Conservation (phyloP, 2,113 vertebrate genomes). For the Oriolus oriolus region DNA sequence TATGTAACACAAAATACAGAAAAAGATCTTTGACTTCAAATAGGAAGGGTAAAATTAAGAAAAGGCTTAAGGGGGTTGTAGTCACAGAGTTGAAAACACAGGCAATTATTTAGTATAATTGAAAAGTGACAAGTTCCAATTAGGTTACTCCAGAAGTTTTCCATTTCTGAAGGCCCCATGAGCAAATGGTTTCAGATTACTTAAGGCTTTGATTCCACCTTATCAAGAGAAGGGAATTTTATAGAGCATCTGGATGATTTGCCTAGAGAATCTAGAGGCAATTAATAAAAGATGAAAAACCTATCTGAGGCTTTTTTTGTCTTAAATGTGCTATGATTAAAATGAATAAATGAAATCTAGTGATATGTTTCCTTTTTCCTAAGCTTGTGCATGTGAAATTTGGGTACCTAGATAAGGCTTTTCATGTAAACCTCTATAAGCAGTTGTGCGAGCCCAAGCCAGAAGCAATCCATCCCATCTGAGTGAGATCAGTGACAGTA, state of each 20-base stretch:
- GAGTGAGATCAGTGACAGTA: background rate
- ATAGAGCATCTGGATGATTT: background rate
- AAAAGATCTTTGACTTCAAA: background rate
- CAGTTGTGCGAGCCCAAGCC: background rate
- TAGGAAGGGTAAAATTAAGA: background rate
- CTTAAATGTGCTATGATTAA: background rate
- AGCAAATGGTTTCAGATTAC: background rate
- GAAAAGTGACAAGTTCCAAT: background rate
- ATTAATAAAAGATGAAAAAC: background rate
- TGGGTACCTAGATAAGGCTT: background rate
- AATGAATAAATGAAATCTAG: background rate
- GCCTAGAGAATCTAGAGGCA: background rate
- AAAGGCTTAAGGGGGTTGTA: background rate
- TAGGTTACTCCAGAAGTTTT: background rate
- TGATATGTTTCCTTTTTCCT: background rate
- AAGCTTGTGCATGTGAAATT: background rate
- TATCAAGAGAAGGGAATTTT: background rate
- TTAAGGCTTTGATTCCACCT: background rate
- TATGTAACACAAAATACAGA: background rate
- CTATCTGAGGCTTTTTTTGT: background rate
- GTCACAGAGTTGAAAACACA: background rate
- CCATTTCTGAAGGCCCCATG: background rate
- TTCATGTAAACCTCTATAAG: background rate
- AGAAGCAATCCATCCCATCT: background rate
- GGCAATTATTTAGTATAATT: background rate